These are phyloP conservation scores for Euleptes europaea DNA, from an alignment of 2,113 vertebrate species.

Conservation along the genomic window DNA sequence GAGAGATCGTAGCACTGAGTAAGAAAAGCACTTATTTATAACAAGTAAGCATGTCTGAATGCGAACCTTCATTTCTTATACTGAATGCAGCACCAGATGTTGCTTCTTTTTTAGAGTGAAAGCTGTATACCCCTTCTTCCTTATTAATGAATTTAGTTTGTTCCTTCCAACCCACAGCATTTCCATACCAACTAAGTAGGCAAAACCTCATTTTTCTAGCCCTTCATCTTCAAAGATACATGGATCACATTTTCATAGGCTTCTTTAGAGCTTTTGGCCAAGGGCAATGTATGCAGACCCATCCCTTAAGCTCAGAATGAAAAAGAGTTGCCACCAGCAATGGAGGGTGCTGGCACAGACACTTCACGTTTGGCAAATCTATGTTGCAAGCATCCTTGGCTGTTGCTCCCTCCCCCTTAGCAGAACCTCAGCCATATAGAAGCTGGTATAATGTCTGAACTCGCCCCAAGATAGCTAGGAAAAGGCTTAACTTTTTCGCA, in stretches of 20 bases:
- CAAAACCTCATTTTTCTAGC: background rate
- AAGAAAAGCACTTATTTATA: constrained; percentile 74
- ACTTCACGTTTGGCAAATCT: background rate
- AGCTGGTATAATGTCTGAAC: background rate
- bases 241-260: background rate
- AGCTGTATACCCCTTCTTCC: constrained; percentile 8
- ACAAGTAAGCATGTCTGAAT: constrained; percentile 74
- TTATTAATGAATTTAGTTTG: background rate
- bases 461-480: background rate
- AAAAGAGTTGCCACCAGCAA: background rate
- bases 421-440: too few relatives aligned
- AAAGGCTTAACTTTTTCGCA: background rate
- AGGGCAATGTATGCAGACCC: too few relatives aligned
- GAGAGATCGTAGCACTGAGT: constrained; percentile 83
- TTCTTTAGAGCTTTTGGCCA: background rate
- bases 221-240: constrained; percentile 16
- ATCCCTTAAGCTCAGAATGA: background rate
- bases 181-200: constrained; percentile 6
- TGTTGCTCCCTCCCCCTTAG: background rate
- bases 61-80: constrained; percentile 56
- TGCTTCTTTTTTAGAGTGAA: background rate
- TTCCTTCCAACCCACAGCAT: constrained; percentile 18
- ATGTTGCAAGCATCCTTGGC: background rate
- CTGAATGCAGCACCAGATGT: constrained; percentile 37
- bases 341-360: background rate